Evolutionary conservation across 2,888 invertebrate species (phyloP).

Genomic region (Epinotia nisella): DNA sequence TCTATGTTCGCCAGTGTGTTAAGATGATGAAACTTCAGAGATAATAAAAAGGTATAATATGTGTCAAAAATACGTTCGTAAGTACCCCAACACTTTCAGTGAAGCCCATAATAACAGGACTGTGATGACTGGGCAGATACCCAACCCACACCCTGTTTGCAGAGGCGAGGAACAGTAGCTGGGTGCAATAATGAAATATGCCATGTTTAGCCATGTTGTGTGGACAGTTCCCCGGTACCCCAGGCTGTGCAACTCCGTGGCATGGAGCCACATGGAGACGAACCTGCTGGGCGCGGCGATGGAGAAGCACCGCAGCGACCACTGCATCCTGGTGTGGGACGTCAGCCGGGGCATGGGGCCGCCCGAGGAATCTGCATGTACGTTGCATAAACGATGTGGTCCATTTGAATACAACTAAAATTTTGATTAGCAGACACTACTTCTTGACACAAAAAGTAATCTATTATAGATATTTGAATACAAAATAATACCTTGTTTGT

Average conservation of each 20-base stretch:
- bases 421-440: too few relatives aligned
- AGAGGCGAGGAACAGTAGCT: neutral
- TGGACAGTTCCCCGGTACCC: constrained; percentile 91
- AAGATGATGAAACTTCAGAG: too few relatives aligned
- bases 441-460: too few relatives aligned
- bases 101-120: too few relatives aligned
- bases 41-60: too few relatives aligned
- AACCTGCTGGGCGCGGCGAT: constrained; percentile 94
- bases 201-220: constrained; percentile 51
- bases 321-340: constrained; percentile 96
- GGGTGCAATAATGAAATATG: neutral
- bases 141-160: too few relatives aligned
- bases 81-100: too few relatives aligned
- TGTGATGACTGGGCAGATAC: too few relatives aligned
- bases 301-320: constrained; percentile 95
- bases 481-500: too few relatives aligned
- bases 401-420: neutral
- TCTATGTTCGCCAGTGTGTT: too few relatives aligned
- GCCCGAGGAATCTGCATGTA: constrained; percentile 61
- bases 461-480: too few relatives aligned
- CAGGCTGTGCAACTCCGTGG: constrained; percentile 93
- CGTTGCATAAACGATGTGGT: neutral
- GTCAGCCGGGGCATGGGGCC: constrained; percentile 80
- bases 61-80: too few relatives aligned
- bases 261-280: constrained; percentile 94